These are phyloP conservation scores for Anolis carolinensis DNA, from an alignment of 2,113 vertebrate genomes.

Conservation along the genomic window DNA sequence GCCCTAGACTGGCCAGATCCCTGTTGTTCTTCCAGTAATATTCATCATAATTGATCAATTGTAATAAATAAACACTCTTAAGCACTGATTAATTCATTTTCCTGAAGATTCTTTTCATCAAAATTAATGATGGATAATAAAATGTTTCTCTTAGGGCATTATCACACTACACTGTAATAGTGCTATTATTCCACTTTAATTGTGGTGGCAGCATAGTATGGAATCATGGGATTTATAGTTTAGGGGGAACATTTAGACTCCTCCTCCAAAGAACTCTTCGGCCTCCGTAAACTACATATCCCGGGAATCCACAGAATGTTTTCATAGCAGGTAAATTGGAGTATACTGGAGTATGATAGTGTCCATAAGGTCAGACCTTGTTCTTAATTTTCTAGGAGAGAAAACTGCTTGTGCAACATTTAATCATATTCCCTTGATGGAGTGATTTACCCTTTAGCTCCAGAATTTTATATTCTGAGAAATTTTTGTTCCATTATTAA, in stretches of 20 bases:
- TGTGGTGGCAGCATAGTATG: no score
- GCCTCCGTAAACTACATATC: no score
- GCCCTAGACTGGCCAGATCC: slow-evolving; percentile 23
- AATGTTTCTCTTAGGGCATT: background rate
- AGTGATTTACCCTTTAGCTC: background rate
- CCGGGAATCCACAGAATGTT: no score
- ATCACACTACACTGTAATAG: no score
- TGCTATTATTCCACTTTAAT: no score
- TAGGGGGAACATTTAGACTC: no score
- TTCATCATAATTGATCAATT: background rate
- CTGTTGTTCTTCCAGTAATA: background rate
- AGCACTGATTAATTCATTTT: no score
- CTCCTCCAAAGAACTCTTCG: no score
- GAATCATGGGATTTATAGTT: no score
- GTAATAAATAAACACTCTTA: background rate
- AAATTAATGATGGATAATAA: background rate
- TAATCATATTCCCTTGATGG: background rate
- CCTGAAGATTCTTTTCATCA: background rate
- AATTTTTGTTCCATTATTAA: background rate
- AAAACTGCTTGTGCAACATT: background rate
- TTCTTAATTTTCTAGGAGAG: background rate
- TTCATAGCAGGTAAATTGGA: no score
- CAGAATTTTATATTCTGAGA: background rate
- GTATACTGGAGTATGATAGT: no score
- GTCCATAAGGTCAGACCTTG: background rate